phyloP scores from a whole-genome alignment of 2,113 vertebrate genomes.

The Plecotus auritus region DNA sequence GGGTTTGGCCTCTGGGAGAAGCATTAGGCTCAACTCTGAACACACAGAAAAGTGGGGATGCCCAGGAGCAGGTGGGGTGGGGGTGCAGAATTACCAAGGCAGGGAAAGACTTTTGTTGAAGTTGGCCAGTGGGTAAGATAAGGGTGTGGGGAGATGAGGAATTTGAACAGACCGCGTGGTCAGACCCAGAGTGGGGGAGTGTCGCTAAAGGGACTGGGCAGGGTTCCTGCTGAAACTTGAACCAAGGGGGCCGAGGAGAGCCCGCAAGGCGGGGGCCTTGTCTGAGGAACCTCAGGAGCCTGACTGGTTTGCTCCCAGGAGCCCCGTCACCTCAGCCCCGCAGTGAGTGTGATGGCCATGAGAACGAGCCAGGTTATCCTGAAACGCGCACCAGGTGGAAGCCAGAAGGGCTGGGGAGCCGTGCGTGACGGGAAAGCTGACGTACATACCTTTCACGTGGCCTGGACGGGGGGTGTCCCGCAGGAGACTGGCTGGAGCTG shows the following conservation, averaged over 20 bases:
- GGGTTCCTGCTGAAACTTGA: neutral
- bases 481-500: neutral
- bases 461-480: fast-evolving
- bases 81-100: fast-evolving
- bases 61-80: neutral
- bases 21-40: neutral
- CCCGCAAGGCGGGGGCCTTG: neutral
- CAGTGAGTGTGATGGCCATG: no score
- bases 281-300: neutral
- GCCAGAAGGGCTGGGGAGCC: neutral
- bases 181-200: neutral
- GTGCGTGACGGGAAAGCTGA: fast-evolving
- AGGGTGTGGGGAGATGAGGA: neutral
- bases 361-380: no score
- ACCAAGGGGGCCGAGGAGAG: neutral
- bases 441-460: no score
- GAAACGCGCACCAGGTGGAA: no score
- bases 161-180: neutral
- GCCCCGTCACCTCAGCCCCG: neutral
- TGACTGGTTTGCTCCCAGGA: neutral
- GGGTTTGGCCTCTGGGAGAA: neutral
- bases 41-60: neutral
- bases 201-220: no score
- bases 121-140: neutral
- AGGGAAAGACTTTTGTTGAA: neutral